Conservation (phyloP, 2,113 vertebrate genomes). For the Crotalus helleri region DNA sequence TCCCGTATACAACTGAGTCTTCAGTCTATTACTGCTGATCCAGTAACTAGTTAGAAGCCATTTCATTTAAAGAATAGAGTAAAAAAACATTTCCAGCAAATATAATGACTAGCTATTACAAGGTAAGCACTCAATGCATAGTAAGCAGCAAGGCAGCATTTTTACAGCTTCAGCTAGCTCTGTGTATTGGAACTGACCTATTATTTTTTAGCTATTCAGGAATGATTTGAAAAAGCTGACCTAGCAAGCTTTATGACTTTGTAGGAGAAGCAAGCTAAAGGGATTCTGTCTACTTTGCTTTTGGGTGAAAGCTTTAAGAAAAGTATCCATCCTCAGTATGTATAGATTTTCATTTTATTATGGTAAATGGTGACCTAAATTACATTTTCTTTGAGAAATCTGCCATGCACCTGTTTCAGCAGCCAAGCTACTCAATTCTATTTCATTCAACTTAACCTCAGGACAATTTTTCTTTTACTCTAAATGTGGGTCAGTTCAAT, state of each 20-base stretch:
- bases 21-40: not conserved
- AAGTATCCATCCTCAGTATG: not conserved
- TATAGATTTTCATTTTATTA: not conserved
- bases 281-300: not conserved
- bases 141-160: not conserved
- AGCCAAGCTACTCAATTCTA: not conserved
- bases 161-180: not conserved
- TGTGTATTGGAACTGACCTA: not conserved
- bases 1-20: not conserved
- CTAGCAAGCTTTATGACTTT: not conserved
- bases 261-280: not conserved
- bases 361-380: conserved; percentile 9
- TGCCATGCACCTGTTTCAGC: not conserved
- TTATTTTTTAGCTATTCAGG: not conserved
- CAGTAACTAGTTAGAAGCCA: not conserved
- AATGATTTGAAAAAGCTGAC: not conserved
- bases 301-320: not conserved
- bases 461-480: not conserved
- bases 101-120: not conserved
- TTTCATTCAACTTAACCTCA: conserved; percentile 2
- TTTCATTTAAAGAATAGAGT: not conserved
- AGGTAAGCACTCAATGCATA: not conserved
- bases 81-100: not conserved
- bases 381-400: not conserved
- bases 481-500: conserved; percentile 1